phyloP scores from a whole-genome alignment of 2,113 vertebrate species.

The Sciurus niger region DNA sequence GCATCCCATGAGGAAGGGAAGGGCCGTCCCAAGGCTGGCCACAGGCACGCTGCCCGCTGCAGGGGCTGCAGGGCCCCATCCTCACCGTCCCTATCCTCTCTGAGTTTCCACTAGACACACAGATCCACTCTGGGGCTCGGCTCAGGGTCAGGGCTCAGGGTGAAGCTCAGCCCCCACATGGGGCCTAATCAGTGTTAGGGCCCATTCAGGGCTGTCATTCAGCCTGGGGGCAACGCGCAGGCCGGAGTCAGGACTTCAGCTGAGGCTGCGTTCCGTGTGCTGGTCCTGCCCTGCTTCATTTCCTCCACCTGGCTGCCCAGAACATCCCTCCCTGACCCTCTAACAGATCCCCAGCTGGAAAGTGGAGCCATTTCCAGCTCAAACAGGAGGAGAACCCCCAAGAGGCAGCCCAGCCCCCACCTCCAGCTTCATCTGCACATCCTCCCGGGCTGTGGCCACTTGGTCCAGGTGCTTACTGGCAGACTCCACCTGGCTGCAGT shows the following conservation, averaged over 20 bases:
- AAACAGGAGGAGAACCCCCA: no score
- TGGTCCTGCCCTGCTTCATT: no score
- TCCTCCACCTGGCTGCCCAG: neutral
- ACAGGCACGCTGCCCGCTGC: no score
- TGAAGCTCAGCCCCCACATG: neutral
- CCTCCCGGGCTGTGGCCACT: slow-evolving; percentile 89
- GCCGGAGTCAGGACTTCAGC: neutral
- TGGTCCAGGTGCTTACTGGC: slow-evolving; percentile 93
- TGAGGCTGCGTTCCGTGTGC: neutral
- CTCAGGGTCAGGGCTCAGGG: neutral
- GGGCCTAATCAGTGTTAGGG: neutral
- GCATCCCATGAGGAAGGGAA: neutral
- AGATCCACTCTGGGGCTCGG: neutral
- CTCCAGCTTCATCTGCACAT: slow-evolving; percentile 95
- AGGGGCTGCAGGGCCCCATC: neutral
- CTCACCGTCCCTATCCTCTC: neutral
- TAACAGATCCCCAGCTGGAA: neutral
- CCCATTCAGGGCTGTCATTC: neutral
- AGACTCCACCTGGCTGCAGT: slow-evolving; percentile 95
- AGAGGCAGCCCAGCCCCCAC: slow-evolving; percentile 77
- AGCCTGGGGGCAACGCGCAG: neutral
- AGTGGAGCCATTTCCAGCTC: neutral
- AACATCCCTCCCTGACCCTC: neutral
- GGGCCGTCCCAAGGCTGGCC: neutral
- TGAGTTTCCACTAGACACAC: neutral